Evolutionary conservation across 1,140 invertebrate species (phyloP).

Genomic region (Eueides isabella): DNA sequence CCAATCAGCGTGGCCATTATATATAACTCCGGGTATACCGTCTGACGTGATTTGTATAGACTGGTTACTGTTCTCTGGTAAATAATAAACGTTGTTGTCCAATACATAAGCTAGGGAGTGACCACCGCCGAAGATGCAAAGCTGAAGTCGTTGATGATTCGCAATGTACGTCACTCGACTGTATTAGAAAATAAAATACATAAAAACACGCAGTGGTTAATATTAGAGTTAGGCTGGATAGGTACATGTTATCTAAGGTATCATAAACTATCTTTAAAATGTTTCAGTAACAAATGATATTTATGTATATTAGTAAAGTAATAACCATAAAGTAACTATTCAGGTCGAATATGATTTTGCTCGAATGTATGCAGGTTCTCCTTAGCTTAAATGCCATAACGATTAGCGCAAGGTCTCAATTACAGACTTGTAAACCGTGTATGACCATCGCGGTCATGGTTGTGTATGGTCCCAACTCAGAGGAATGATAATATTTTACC

Average conservation of each 20-base stretch:
- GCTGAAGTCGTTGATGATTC: conserved; percentile 77
- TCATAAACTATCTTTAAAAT: too few species aligned
- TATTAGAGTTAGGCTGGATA: too few species aligned
- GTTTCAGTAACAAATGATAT: too few species aligned
- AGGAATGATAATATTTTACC: too few species aligned
- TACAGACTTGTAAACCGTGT: too few species aligned
- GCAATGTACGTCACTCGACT: conserved; percentile 77
- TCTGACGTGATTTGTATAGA: conserved; percentile 84
- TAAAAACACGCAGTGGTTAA: not conserved
- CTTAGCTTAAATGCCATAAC: not conserved
- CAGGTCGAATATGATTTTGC: not conserved
- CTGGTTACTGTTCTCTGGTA: conserved; percentile 63
- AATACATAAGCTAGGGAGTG: conserved; percentile 88
- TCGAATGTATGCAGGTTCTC: not conserved
- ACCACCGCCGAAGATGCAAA: conserved; percentile 83
- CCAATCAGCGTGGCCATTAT: conserved; percentile 91
- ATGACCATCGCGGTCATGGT: too few species aligned
- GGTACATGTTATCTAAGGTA: too few species aligned
- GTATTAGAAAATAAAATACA: conserved; percentile 34
- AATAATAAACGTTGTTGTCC: conserved; percentile 92
- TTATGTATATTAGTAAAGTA: too few species aligned
- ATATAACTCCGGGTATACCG: conserved; percentile 84
- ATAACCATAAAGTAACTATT: not conserved
- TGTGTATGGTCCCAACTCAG: too few species aligned
- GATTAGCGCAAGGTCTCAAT: not conserved